Evolutionary conservation across 2,888 invertebrate genomes (phyloP), one percentile per base, ranked within the genome.

Genomic region (Eilema sororculum): DNA sequence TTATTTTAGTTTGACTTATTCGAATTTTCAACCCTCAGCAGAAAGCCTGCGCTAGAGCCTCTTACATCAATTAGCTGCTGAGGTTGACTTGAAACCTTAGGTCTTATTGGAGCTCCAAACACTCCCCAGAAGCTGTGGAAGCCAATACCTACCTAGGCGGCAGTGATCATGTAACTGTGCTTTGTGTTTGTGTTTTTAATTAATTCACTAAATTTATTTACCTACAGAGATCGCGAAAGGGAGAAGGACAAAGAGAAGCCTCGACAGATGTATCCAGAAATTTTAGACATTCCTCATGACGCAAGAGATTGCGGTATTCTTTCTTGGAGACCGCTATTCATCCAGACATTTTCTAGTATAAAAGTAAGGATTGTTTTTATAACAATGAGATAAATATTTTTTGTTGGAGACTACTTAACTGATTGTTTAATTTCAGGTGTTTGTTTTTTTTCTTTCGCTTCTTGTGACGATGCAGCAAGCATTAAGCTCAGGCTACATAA

Each of bases 401-500:
- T 30, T 69, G 69, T 37, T n/a, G 12, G n/a, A 33, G 9, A 63
- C 65, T 13, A 68, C 61, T 74, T 20, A 59, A 73, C 76, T 60
- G 20, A 63, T 41, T 58, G 9, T 79, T 85, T 80, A 70, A 74
- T 96, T 96, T 72, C 95, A 98, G 97, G 97, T 98, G 89, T 98
- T 98, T 93, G 98, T 98, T 89, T 96, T 98, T 91, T 96, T 98
- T 86, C 96, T 98, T 83, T 98, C 98, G 89, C 97, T 98, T 95
- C 97, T 98, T 89, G 98, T 98, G 86, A 98, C 98, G 84, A 96
- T 98, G 81, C 98, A 98, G 90, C 98, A 98, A 93, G 98, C 98
- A 28, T 95, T 98, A 79, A 98, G 98, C 91, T 98, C 98, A 75
- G 98, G 98, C 80, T 98, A 98, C 91, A 98, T 98, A 83, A 98